Evolutionary conservation across 2,113 vertebrate species (phyloP), one percentile per base, ranked within the genome.

Genomic region (Condylura cristata): DNA sequence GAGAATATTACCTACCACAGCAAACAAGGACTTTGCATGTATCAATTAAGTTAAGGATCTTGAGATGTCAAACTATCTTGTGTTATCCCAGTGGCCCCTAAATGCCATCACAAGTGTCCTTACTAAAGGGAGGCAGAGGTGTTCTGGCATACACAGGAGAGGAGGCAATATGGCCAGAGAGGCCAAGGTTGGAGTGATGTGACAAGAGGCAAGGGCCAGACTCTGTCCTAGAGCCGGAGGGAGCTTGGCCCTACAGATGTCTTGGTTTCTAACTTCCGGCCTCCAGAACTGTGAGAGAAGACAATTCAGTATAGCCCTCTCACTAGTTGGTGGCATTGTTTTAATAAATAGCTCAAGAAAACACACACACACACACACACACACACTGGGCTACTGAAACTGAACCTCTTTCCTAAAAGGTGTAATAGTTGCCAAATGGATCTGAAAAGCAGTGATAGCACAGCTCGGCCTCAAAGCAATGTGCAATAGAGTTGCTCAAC

Each of bases 181-280:
- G 41, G 16, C 8, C 22, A 13, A 90, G 37, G 74, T 0, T 3
- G 6, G 60, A 86, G 41, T 14, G 26, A 71, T 9, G 6, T 0
- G 53, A 32, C 14, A 32, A 63, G 41, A 34, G 61, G 34, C 18
- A 56, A 66, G 13, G 17, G 51, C 3, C 0, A 3, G 32, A 32
- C 4, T 63, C 51, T 72, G 28, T 5, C 16, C 22, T 44, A 26
- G 6, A 65, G 9, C 6, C 20, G 34, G 5, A 32, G 10, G 20
- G 32, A 30, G 22, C 0, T 0, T 22, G 8, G 5, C 2, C n/a
- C 44, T 32, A 12, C 1, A 34, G 24, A 30, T 20, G 74, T 0
- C 30, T 82, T 74, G 37, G 89, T 74, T 89, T 83, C 44, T 76
- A 46, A 79, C 37, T 61, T 68, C 32, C 75, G 48, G 28, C 34